Conservation (phyloP, 2,113 vertebrate genomes). For the Xenotilapia caudafasciata region DNA sequence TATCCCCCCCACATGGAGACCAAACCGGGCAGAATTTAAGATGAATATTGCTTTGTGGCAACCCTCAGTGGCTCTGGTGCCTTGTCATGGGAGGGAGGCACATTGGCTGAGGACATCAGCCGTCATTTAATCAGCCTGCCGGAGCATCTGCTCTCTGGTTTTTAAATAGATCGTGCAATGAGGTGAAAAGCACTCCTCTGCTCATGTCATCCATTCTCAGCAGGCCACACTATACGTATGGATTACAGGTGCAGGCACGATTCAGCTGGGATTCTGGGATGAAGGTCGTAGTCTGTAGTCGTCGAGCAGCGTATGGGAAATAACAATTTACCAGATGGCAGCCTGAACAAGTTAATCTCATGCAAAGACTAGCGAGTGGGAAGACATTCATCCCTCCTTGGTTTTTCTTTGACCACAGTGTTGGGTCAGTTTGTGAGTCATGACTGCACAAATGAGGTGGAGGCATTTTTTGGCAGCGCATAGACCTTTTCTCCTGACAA, state of each 20-base stretch:
- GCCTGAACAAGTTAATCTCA: not conserved
- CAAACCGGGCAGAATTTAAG: not conserved
- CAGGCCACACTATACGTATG: slow-evolving; percentile 12
- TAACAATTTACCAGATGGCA: slow-evolving; percentile 37
- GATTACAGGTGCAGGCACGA: slow-evolving; percentile 27
- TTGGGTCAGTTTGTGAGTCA: not conserved
- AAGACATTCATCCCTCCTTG: not conserved
- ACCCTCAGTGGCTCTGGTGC: slow-evolving; percentile 6
- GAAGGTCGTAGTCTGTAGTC: slow-evolving; percentile 26
- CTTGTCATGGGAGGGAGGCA: slow-evolving; percentile 9
- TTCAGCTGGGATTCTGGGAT: slow-evolving; percentile 24
- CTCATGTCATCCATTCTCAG: slow-evolving; percentile 24
- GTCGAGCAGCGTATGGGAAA: not conserved
- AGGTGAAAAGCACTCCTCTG: slow-evolving; percentile 22
- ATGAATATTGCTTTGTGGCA: not conserved
- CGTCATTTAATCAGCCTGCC: slow-evolving; percentile 49
- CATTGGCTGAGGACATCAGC: slow-evolving; percentile 29
- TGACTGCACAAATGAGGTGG: not conserved
- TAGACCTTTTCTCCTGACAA: slow-evolving; percentile 13
- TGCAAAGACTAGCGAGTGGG: not conserved
- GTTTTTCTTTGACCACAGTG: not conserved
- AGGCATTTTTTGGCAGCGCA: not conserved
- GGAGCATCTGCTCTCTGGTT: slow-evolving; percentile 42
- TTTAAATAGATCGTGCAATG: slow-evolving; percentile 53
- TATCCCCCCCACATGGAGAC: not conserved